These are phyloP conservation scores for Zhengitettix transpicula DNA, from an alignment of 2,888 invertebrate species.

Conservation along the genomic window DNA sequence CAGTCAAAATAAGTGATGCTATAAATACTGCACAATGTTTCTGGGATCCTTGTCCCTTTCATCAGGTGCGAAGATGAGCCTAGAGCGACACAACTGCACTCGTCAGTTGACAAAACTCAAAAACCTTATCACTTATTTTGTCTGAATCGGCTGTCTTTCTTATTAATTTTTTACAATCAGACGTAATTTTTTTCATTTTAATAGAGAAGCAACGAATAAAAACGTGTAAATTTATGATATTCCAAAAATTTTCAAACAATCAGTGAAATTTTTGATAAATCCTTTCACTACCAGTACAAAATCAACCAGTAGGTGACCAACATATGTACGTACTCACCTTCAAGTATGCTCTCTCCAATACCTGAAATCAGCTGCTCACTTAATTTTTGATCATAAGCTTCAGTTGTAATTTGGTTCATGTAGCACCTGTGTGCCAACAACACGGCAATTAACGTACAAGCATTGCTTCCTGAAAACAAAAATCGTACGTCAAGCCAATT, in stretches of 20 bases:
- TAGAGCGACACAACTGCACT: no score
- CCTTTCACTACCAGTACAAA: background rate
- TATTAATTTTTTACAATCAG: no score
- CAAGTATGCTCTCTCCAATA: constrained; percentile 6
- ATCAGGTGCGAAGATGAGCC: no score
- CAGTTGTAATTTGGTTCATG: constrained; percentile 20
- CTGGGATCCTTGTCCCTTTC: no score
- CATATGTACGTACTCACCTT: constrained; percentile 5
- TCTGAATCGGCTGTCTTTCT: no score
- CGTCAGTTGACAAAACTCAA: no score
- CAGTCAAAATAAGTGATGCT: no score
- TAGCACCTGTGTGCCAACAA: constrained; percentile 33
- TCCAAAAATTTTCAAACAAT: background rate
- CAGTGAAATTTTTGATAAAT: background rate
- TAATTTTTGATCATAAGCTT: constrained; percentile 1
- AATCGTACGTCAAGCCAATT: no score
- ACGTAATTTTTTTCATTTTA: no score
- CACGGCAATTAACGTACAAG: constrained; percentile 42
- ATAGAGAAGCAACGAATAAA: no score
- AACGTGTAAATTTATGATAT: background rate
- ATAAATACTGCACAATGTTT: no score
- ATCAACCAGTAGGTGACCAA: background rate
- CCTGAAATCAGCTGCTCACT: constrained; percentile 1
- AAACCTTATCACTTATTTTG: no score
- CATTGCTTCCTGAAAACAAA: constrained; percentile 31